Percentiles rank a stretch among this genome's conserved stretches.
These are phyloP conservation scores for Pholis gunnellus DNA, from an alignment of 2,113 vertebrate genomes.

Conservation along the genomic window DNA sequence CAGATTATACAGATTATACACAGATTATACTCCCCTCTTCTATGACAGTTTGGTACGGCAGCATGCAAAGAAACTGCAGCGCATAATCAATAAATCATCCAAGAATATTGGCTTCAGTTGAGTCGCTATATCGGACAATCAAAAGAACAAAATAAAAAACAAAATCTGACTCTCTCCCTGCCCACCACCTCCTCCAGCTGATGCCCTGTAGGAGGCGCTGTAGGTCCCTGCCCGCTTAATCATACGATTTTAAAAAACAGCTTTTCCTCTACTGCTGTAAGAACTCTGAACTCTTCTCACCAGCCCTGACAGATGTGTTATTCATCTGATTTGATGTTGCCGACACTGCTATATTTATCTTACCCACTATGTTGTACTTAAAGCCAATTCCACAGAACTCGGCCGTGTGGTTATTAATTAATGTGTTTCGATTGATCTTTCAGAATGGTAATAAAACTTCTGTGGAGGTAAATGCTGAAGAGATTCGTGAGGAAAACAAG, in stretches of 20 bases:
- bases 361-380: not conserved
- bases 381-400: not conserved
- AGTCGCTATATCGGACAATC: too few relatives aligned
- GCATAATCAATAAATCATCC: not conserved
- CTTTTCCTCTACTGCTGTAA: not conserved
- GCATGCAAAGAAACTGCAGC: not conserved
- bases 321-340: not conserved
- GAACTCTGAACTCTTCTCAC: not conserved
- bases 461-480: constrained; percentile 42
- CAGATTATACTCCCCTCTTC: not conserved
- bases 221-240: not conserved
- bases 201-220: not conserved
- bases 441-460: constrained; percentile 35
- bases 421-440: constrained; percentile 7
- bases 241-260: not conserved
- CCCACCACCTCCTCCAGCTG: not conserved
- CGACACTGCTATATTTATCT: not conserved
- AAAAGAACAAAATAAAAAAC: too few relatives aligned
- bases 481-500: constrained; percentile 33
- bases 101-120: not conserved
- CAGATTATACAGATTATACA: too few relatives aligned
- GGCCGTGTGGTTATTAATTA: not conserved
- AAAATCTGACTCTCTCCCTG: not conserved
- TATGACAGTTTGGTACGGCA: not conserved
- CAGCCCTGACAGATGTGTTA: not conserved